Evolutionary conservation across 2,113 vertebrate species (phyloP).

Genomic region (Zosterops borbonicus): DNA sequence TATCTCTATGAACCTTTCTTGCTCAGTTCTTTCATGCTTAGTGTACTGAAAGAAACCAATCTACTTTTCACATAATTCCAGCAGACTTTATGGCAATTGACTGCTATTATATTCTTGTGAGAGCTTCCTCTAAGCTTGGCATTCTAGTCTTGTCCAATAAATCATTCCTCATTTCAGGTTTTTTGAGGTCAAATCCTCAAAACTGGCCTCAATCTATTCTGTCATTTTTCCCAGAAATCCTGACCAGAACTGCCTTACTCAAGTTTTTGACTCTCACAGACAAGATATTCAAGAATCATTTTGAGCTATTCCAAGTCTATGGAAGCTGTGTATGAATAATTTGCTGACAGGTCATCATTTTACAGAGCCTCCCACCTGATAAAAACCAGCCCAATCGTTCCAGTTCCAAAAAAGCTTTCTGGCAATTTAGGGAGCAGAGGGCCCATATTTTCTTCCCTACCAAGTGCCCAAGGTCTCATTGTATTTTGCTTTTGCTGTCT

Average conservation of each 20-base stretch:
- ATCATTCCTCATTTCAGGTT: constrained; percentile 17
- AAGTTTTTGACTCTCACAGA: neutral
- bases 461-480: neutral
- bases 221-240: constrained; percentile 17
- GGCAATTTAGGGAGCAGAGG: neutral
- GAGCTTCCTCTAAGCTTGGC: neutral
- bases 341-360: neutral
- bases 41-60: neutral
- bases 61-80: neutral
- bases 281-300: neutral
- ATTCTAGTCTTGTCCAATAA: neutral
- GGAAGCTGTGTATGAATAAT: neutral
- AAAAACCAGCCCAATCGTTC: neutral
- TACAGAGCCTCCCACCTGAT: neutral
- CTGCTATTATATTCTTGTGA: neutral
- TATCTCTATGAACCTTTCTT: neutral
- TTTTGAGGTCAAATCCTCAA: constrained; percentile 18
- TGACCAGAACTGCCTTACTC: neutral
- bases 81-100: neutral
- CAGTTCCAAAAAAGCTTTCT: neutral
- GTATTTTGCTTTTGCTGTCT: neutral
- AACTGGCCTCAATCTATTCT: constrained; percentile 2
- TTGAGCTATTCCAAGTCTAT: neutral
- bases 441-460: neutral
- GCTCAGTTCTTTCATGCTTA: neutral